These are phyloP conservation scores for Cyclophora albipunctata DNA, from an alignment of 2,888 invertebrate genomes.

Conservation along the genomic window DNA sequence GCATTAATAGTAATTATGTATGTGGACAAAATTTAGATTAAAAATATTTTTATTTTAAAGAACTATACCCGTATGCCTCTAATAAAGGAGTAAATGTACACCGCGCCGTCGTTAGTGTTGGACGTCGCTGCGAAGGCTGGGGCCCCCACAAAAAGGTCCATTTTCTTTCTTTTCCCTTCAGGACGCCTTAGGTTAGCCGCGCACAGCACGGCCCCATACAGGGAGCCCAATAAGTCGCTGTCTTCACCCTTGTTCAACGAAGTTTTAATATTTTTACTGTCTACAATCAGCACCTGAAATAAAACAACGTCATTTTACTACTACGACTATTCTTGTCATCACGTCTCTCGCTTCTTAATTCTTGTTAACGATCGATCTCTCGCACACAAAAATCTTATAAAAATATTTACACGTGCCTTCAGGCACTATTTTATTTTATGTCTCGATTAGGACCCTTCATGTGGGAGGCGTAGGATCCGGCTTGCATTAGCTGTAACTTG, in stretches of 20 bases:
- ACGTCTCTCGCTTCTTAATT: background rate
- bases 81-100: slow-evolving; percentile 58
- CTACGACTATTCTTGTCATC: background rate
- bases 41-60: too few relatives aligned
- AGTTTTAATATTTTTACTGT: background rate
- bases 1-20: too few relatives aligned
- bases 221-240: slow-evolving; percentile 55
- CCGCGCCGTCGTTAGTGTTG: slow-evolving; percentile 67
- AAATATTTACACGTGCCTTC: too few relatives aligned
- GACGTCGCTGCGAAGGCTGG: slow-evolving; percentile 47
- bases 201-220: slow-evolving; percentile 76
- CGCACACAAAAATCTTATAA: too few relatives aligned
- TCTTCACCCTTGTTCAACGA: background rate
- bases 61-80: slow-evolving; percentile 1
- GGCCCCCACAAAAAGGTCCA: slow-evolving; percentile 77
- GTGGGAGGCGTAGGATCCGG: too few relatives aligned
- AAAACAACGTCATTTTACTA: slow-evolving; percentile 1
- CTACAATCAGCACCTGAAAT: background rate
- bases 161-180: slow-evolving; percentile 28
- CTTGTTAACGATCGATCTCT: background rate
- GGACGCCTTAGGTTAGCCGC: slow-evolving; percentile 45
- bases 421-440: too few relatives aligned
- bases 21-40: too few relatives aligned
- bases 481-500: too few relatives aligned
- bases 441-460: too few relatives aligned